These are phyloP conservation scores for Amphipyra berbera DNA, from an alignment of 2,888 invertebrate species.

Conservation along the genomic window DNA sequence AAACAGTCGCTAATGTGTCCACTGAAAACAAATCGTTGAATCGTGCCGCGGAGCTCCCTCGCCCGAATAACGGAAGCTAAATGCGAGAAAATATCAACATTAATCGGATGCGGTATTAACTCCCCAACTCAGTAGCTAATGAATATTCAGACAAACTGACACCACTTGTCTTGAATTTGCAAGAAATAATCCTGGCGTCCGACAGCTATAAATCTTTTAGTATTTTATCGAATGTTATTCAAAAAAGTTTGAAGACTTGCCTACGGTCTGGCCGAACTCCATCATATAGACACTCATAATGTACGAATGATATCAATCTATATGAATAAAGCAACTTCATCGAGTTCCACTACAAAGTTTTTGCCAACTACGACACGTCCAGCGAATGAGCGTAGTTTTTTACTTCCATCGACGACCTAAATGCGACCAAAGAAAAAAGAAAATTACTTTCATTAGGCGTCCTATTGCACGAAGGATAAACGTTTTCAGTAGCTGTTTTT, in stretches of 20 bases:
- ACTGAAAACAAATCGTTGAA: conserved; percentile 68
- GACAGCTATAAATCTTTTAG: conserved; percentile 75
- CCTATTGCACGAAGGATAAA: conserved; percentile 23
- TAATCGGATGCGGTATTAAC: conserved; percentile 75
- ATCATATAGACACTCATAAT: conserved; percentile 15
- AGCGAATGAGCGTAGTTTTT: conserved; percentile 28
- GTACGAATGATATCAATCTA: conserved; percentile 15
- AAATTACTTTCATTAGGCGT: conserved; percentile 39
- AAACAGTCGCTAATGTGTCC: conserved; percentile 67
- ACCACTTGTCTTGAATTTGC: conserved; percentile 79
- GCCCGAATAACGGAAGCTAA: conserved; percentile 54
- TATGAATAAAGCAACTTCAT: conserved; percentile 14
- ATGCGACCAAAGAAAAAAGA: conserved; percentile 34
- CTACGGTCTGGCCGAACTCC: conserved; percentile 18
- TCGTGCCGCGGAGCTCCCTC: conserved; percentile 58
- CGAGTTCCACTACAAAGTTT: conserved; percentile 17
- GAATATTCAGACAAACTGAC: conserved; percentile 82
- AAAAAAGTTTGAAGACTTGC: conserved; percentile 38
- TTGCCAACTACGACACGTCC: conserved; percentile 23
- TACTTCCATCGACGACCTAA: conserved; percentile 24
- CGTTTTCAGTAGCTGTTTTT: conserved; percentile 6
- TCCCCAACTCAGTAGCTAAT: conserved; percentile 70
- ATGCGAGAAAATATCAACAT: conserved; percentile 67
- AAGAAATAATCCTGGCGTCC: conserved; percentile 78
- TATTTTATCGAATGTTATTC: conserved; percentile 55